Conservation (phyloP, 2,797 vertebrate species). For the Enteromius anoplus region DNA sequence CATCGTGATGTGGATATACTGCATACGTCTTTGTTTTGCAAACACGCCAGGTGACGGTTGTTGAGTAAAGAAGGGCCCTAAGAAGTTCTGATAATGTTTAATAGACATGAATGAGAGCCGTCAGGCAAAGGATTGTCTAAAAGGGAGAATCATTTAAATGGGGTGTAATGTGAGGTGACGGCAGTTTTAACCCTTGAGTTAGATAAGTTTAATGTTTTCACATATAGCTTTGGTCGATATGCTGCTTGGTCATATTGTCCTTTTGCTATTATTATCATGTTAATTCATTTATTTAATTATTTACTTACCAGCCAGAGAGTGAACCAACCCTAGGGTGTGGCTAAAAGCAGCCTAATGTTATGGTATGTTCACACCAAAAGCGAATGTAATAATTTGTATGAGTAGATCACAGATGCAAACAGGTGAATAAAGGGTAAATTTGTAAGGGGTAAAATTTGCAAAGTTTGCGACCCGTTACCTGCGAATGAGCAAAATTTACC, state of each 20-base stretch:
- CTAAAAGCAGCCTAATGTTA: neutral
- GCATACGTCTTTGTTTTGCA: conserved; percentile 69
- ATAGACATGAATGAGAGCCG: conserved; percentile 69
- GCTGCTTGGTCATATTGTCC: neutral
- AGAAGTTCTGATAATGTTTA: conserved; percentile 66
- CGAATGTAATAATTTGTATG: too few relatives aligned
- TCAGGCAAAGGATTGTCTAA: conserved; percentile 55
- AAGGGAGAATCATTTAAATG: conserved; percentile 43
- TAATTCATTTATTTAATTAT: neutral
- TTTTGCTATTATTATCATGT: neutral
- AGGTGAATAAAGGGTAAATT: too few relatives aligned
- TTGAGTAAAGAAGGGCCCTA: conserved; percentile 56
- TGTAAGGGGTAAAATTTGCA: too few relatives aligned
- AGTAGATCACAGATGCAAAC: neutral
- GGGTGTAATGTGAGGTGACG: neutral
- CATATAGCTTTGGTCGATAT: neutral
- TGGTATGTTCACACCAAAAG: too few relatives aligned
- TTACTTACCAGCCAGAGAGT: neutral
- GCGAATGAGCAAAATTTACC: too few relatives aligned
- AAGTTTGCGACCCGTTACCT: too few relatives aligned
- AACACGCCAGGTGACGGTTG: conserved; percentile 60
- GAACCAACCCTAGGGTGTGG: too few relatives aligned
- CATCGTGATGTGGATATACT: conserved; percentile 64
- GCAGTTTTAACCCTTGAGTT: conserved; percentile 17
- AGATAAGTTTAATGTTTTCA: neutral